phyloP scores from a whole-genome alignment of 2,797 vertebrate species.

The Lepilemur septentrionalis region DNA sequence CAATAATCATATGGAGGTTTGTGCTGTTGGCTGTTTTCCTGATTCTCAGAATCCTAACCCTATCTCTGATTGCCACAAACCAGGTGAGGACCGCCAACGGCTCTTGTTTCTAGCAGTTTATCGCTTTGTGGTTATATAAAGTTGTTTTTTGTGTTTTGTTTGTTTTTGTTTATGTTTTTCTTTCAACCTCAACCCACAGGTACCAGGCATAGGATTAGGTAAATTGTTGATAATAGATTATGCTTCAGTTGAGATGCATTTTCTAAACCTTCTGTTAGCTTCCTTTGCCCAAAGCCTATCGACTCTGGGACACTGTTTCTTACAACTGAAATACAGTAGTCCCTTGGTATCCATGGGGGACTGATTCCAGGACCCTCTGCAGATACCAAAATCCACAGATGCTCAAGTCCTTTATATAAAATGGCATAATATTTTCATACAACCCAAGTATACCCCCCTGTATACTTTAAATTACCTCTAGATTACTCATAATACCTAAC shows the following conservation, averaged over 20 bases:
- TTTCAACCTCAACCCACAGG: neutral
- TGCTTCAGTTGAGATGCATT: neutral
- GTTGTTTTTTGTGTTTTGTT: neutral
- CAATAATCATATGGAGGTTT: neutral
- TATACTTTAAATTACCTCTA: neutral
- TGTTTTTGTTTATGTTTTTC: neutral
- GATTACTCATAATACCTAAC: neutral
- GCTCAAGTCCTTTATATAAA: neutral
- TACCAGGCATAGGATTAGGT: neutral
- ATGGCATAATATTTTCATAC: neutral
- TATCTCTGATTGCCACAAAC: neutral
- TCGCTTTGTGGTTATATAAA: neutral
- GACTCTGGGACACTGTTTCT: neutral
- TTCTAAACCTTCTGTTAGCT: neutral
- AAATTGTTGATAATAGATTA: constrained; percentile 1
- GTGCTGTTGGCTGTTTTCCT: neutral
- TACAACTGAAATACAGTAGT: neutral
- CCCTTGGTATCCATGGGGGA: neutral
- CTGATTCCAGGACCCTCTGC: neutral
- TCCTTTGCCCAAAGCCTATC: neutral
- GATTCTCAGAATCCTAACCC: neutral
- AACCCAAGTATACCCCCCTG: neutral
- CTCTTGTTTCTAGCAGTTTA: neutral
- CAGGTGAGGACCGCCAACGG: neutral
- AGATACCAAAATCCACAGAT: neutral